Base-by-base conservation (phyloP, 2,888 invertebrate genomes). In the Sepioteuthis lessoniana region DNA sequence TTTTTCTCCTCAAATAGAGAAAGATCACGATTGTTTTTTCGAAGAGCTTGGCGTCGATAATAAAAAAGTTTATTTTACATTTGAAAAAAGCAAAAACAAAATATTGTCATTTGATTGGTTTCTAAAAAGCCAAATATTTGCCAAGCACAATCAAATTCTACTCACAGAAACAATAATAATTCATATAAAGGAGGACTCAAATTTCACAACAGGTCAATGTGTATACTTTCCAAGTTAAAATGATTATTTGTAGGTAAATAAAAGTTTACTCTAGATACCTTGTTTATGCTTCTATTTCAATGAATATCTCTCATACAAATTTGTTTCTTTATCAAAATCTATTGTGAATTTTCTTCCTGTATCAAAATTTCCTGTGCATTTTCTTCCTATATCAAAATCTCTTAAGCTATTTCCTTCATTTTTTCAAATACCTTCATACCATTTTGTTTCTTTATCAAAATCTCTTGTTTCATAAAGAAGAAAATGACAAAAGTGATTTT, bases 11-110 rank as follows among this genome's bases (percentile, higher is more conserved):
- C 76, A 35, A 76, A 13, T n/a, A 76, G 76, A 76, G 76, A 76
- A n/a, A n/a, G 76, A 76, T 76, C 76, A 16, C 76, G 76, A 3
- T 35, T 76, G 13, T 76, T 76, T 35, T 35, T 76, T 35, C 76
- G 76, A 35, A 76, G 76, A n/a, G 76, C 76, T 76, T 76, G 76
- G 76, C 76, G 76, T 35, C 76, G 76, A 76, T 76, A 76, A 76
- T n/a, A n/a, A n/a, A 35, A 76, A 76, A n/a, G 13, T n/a, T 10
- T n/a, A 8, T n/a, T 76, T n/a, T 76, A 13, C 10, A n/a, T n/a
- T 55, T 21, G n/a, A n/a, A 16, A n/a, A 13, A 76, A 76, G 8
- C 31, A 16, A n/a, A n/a, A n/a, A 35, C 35, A 76, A 16, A 76
- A 76, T 76, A 25, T 55, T 55, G 55, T 55, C 55, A 25, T 21